A percentile compares a stretch with the other conserved stretches of the same genome.
Evolutionary conservation across 2,888 invertebrate species (phyloP).

Genomic region (Labia minor): DNA sequence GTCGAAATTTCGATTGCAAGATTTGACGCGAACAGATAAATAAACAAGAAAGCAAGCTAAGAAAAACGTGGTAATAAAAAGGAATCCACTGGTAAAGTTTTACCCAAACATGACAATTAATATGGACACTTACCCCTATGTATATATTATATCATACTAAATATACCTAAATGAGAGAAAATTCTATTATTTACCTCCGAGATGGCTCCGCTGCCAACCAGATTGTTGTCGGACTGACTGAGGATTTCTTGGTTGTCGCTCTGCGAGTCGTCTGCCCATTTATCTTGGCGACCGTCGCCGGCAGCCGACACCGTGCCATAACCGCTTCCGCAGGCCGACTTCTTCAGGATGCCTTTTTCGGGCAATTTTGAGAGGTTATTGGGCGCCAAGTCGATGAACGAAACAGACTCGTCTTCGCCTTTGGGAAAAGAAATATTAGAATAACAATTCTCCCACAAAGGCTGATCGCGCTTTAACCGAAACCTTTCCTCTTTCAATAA

Average conservation of each 20-base stretch:
- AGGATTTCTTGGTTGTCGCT: conserved; percentile 58
- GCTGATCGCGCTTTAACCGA: too few species aligned
- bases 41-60: too few species aligned
- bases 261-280: conserved; percentile 52
- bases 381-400: conserved; percentile 68
- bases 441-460: not conserved
- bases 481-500: too few species aligned
- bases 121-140: too few species aligned
- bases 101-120: too few species aligned
- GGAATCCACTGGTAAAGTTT: too few species aligned
- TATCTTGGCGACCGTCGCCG: conserved; percentile 51
- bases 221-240: conserved; percentile 56
- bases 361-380: conserved; percentile 66
- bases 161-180: too few species aligned
- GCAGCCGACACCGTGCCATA: conserved; percentile 61
- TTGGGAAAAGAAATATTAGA: conserved; percentile 27
- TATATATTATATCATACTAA: too few species aligned
- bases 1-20: too few species aligned
- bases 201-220: conserved; percentile 50
- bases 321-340: conserved; percentile 43
- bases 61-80: too few species aligned
- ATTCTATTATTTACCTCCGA: too few species aligned
- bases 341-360: conserved; percentile 87
- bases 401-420: conserved; percentile 67
- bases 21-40: too few species aligned